These are phyloP conservation scores for Anthopleura xanthogrammica DNA, from an alignment of 92 coral and sea anemone genomes.

Conservation along the genomic window DNA sequence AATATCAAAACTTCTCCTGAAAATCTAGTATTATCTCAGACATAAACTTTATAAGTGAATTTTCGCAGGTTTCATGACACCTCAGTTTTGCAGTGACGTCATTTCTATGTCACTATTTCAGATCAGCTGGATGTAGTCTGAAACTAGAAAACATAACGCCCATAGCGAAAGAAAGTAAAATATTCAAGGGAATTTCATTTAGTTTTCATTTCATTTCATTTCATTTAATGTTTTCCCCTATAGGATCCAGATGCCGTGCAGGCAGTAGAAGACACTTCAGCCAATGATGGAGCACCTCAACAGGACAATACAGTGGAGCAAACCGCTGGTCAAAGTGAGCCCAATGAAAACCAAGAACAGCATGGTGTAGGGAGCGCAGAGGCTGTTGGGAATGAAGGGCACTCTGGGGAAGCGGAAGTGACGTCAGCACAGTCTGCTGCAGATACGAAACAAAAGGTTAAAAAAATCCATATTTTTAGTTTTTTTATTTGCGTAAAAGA, in stretches of 20 bases:
- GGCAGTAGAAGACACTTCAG: constrained; percentile 66
- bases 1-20: no score
- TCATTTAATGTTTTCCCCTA: background rate
- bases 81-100: no score
- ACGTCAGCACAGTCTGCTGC: constrained; percentile 41
- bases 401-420: constrained; percentile 66
- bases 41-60: no score
- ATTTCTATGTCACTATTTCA: no score
- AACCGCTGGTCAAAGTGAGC: constrained; percentile 74
- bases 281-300: constrained; percentile 51
- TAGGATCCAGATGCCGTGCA: constrained; percentile 61
- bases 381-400: constrained; percentile 74
- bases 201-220: no score
- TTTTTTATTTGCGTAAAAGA: background rate
- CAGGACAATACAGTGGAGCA: constrained; percentile 46
- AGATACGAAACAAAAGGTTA: constrained; percentile 69
- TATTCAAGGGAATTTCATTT: no score
- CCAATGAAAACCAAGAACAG: constrained; percentile 66
- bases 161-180: no score
- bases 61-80: no score
- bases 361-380: constrained; percentile 75
- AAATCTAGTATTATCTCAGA: no score
- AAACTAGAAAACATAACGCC: no score
- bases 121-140: no score
- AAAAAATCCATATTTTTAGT: background rate